These are phyloP conservation scores for Hippopotamyrus pictus DNA, from an alignment of 2,797 vertebrate species.

Conservation along the genomic window DNA sequence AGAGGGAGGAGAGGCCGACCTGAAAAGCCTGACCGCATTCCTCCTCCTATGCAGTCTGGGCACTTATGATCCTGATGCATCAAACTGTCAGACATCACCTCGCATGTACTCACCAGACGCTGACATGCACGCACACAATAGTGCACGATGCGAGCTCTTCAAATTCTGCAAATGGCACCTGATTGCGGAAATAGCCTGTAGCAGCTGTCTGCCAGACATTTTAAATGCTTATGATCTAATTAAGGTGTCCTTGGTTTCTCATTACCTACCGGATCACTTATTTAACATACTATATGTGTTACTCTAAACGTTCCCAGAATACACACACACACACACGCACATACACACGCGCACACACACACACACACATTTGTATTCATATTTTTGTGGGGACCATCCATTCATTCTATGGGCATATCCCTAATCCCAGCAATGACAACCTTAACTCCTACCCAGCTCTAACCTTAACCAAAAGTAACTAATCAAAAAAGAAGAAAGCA, in stretches of 20 bases:
- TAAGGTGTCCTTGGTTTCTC: background rate
- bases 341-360: too few species aligned
- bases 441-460: background rate
- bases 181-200: background rate
- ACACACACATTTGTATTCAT: background rate
- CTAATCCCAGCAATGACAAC: background rate
- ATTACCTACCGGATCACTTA: background rate
- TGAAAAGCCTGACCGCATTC: background rate
- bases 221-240: background rate
- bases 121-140: background rate
- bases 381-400: background rate
- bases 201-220: background rate
- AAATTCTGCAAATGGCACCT: background rate
- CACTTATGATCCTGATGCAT: background rate
- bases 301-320: background rate
- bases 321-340: background rate
- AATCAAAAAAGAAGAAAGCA: background rate
- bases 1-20: background rate
- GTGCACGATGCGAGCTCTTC: background rate
- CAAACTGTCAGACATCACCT: background rate
- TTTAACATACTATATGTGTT: background rate
- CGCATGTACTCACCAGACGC: background rate
- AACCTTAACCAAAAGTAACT: background rate
- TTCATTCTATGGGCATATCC: background rate
- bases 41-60: background rate